Conservation (phyloP, 2,797 vertebrate genomes). For the Antrozous pallidus region DNA sequence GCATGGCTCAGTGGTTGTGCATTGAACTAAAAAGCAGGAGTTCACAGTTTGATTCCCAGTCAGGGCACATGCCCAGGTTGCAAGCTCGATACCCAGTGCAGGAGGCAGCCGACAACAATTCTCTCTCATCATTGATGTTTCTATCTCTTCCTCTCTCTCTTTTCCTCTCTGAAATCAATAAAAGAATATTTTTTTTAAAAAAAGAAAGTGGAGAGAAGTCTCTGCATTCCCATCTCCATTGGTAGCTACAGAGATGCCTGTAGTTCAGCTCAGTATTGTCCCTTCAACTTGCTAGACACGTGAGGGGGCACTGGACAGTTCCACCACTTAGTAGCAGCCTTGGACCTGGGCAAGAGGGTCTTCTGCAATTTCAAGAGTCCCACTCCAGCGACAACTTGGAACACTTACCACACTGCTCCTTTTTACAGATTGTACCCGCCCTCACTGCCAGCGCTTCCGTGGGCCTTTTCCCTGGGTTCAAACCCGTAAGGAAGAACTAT, state of each 20-base stretch:
- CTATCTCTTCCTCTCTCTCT: no score
- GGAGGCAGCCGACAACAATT: no score
- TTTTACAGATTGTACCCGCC: not conserved
- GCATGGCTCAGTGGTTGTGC: no score
- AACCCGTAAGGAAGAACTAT: not conserved
- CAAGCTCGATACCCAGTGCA: no score
- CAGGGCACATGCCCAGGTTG: no score
- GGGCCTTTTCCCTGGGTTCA: not conserved
- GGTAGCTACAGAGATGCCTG: not conserved
- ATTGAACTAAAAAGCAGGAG: no score
- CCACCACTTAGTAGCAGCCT: not conserved
- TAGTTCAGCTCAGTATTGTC: not conserved
- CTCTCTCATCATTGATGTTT: no score
- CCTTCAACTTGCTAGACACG: not conserved
- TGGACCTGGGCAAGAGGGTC: not conserved
- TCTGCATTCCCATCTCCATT: not conserved
- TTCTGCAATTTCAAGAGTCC: not conserved
- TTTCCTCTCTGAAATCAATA: no score
- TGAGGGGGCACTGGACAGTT: not conserved
- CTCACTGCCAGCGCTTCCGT: not conserved
- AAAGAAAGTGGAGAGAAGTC: not conserved
- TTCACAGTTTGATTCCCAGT: no score
- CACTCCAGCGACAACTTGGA: not conserved
- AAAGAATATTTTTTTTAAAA: no score
- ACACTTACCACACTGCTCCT: not conserved